These are phyloP conservation scores for Aphrocallistes beatrix DNA, from an alignment of 37 sponge, comb jelly and placozoan species.

Conservation along the genomic window DNA sequence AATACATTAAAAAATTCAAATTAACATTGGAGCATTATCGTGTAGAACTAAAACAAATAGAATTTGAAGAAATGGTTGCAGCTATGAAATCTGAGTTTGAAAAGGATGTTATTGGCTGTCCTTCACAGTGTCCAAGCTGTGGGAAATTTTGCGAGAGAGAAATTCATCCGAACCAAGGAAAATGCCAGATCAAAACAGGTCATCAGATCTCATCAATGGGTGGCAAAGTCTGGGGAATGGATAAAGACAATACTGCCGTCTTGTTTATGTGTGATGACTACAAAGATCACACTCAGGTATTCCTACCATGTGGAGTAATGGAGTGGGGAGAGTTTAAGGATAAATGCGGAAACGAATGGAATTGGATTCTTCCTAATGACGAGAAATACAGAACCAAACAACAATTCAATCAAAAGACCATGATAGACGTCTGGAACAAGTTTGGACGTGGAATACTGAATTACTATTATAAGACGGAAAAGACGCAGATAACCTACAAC, in stretches of 20 bases:
- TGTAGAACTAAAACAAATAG: not conserved
- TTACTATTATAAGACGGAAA: not conserved
- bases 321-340: not conserved
- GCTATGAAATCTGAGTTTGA: not conserved
- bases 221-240: not conserved
- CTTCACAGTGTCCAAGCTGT: not conserved
- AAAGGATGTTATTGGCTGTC: not conserved
- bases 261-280: not conserved
- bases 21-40: not conserved
- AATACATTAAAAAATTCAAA: not conserved
- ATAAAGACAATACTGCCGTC: not conserved
- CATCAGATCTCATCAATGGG: not conserved
- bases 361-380: not conserved
- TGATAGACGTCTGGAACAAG: not conserved
- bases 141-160: slow-evolving; percentile 2
- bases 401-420: not conserved
- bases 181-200: slow-evolving; percentile 5
- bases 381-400: not conserved
- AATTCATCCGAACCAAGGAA: not conserved
- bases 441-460: not conserved
- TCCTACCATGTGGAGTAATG: not conserved
- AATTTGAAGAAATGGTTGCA: not conserved
- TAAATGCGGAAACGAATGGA: not conserved
- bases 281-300: not conserved
- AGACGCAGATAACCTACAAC: not conserved